Evolutionary conservation across 2,113 vertebrate genomes (phyloP).

Genomic region (Lucifuga dentata): DNA sequence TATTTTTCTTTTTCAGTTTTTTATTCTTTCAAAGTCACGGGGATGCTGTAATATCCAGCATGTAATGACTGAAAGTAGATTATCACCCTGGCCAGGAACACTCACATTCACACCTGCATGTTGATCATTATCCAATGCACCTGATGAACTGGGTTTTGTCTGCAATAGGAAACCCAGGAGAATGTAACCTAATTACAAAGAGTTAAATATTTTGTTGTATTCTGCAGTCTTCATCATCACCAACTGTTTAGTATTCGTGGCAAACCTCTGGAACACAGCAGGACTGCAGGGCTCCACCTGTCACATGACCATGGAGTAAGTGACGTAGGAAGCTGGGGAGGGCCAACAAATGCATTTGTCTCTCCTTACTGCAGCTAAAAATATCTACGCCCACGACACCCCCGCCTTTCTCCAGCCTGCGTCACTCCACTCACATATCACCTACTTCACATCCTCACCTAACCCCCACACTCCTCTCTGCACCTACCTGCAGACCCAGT

Average conservation of each 20-base stretch:
- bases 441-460: conserved; percentile 30
- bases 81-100: conserved; percentile 23
- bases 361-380: conserved; percentile 67
- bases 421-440: conserved; percentile 62
- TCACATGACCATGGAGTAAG: conserved; percentile 61
- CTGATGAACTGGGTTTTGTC: no score
- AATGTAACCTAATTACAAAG: no score
- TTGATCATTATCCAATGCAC: no score
- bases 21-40: not conserved
- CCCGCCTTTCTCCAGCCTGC: conserved; percentile 62
- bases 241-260: conserved; percentile 55
- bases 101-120: conserved; percentile 17
- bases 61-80: conserved; percentile 2
- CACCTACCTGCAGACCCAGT: conserved; percentile 19
- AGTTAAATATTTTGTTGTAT: conserved; percentile 5
- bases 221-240: conserved; percentile 31
- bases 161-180: no score
- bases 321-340: conserved; percentile 57
- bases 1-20: not conserved
- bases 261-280: conserved; percentile 21
- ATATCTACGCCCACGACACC: conserved; percentile 69
- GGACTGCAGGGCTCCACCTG: conserved; percentile 54
- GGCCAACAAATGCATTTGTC: conserved; percentile 57
- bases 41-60: not conserved
- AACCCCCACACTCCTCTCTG: conserved; percentile 31